Conservation (phyloP, 2,888 invertebrate species). For the Timandra comae region DNA sequence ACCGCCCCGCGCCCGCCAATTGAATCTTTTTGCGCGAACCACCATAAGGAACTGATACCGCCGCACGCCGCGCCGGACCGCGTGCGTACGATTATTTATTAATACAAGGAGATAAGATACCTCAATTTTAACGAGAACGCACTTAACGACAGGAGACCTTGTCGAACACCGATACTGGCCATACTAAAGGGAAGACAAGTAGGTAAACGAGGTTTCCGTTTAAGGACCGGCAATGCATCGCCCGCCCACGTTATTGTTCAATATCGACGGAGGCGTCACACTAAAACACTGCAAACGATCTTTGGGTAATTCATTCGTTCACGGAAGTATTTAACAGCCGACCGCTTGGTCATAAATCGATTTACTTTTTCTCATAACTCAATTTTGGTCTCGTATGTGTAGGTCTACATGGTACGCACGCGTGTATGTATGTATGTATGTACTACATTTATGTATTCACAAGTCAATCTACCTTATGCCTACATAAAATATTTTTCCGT, state of each 20-base stretch:
- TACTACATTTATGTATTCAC: no score
- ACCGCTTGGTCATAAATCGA: constrained; percentile 39
- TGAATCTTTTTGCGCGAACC: constrained; percentile 46
- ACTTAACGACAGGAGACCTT: constrained; percentile 52
- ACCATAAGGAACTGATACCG: constrained; percentile 31
- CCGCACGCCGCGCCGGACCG: constrained; percentile 14
- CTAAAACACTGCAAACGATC: constrained; percentile 58
- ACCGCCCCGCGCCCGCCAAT: constrained; percentile 24
- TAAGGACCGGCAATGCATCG: constrained; percentile 67
- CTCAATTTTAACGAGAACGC: constrained; percentile 35
- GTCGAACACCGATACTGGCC: constrained; percentile 48
- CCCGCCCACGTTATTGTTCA: constrained; percentile 62
- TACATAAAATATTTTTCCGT: no score
- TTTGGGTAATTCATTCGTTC: constrained; percentile 58
- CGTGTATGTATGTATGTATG: no score
- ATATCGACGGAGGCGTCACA: constrained; percentile 58
- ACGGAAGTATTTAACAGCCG: constrained; percentile 60
- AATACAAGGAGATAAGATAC: constrained; percentile 44
- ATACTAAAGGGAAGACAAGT: constrained; percentile 66
- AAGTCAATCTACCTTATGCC: no score
- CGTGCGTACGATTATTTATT: constrained; percentile 41
- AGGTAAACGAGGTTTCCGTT: constrained; percentile 63
- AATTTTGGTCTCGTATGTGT: no score
- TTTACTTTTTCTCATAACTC: constrained; percentile 20
- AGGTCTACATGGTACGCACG: no score